phyloP scores from a whole-genome alignment of 1,140 invertebrate genomes.

The Branchinecta lindahli region DNA sequence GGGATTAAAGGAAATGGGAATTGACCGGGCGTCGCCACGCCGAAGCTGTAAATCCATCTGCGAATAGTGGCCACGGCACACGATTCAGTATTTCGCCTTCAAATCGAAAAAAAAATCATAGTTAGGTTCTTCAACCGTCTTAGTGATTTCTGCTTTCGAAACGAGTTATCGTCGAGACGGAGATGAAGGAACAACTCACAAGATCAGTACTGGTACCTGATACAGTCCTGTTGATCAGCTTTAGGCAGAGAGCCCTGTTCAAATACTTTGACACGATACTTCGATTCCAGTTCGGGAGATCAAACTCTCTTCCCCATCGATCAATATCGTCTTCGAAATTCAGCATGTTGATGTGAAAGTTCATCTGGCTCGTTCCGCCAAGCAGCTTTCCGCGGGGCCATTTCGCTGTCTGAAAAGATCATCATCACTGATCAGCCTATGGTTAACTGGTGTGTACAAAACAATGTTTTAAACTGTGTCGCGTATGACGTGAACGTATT shows the following conservation, averaged over 20 bases:
- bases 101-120: no score
- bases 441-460: slow-evolving; percentile 8
- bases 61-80: no score
- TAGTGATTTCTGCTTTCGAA: slow-evolving; percentile 1
- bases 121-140: not conserved
- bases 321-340: slow-evolving; percentile 43
- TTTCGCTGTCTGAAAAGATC: slow-evolving; percentile 36
- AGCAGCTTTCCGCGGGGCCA: slow-evolving; percentile 48
- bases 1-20: no score
- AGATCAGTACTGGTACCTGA: not conserved
- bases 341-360: slow-evolving; percentile 48
- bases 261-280: slow-evolving; percentile 39
- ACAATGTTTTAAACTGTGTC: slow-evolving; percentile 11
- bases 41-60: no score
- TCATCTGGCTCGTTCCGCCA: slow-evolving; percentile 51
- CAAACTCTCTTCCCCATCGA: slow-evolving; percentile 30
- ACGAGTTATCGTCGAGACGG: not conserved
- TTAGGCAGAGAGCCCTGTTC: not conserved
- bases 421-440: not conserved
- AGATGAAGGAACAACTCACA: no score
- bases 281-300: slow-evolving; percentile 36
- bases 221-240: not conserved
- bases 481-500: no score
- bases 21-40: no score
- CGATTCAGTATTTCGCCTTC: no score